These are phyloP conservation scores for Drosophila equinoxialis DNA, from an alignment of 1,140 invertebrate species.

Conservation along the genomic window DNA sequence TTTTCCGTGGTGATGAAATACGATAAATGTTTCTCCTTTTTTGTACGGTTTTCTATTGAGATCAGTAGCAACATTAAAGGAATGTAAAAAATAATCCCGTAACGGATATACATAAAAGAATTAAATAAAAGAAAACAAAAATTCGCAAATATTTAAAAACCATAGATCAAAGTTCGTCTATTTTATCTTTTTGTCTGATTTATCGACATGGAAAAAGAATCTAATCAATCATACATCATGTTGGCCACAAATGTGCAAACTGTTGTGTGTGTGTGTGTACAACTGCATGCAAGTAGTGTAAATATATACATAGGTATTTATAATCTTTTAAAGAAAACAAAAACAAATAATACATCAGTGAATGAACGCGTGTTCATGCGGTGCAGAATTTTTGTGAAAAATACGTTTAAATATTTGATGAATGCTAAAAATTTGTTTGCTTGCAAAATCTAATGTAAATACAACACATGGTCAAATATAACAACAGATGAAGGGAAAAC, in stretches of 20 bases:
- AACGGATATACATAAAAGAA: no score
- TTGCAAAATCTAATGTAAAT: conserved; percentile 61
- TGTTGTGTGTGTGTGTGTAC: conserved; percentile 14
- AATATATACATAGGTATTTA: conserved; percentile 16
- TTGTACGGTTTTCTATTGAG: no score
- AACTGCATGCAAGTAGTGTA: conserved; percentile 1
- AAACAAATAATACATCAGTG: not conserved
- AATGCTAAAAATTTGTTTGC: conserved; percentile 61
- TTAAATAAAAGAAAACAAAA: no score
- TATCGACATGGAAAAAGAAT: conserved; percentile 15
- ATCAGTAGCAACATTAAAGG: no score
- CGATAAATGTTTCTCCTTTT: no score
- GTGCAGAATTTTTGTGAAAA: conserved; percentile 30
- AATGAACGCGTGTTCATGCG: conserved; percentile 31
- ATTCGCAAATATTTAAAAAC: not conserved
- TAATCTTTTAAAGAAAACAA: not conserved
- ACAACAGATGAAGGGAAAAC: not conserved
- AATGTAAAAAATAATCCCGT: no score
- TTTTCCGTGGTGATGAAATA: no score
- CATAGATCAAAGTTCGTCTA: not conserved
- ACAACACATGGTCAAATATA: conserved; percentile 51
- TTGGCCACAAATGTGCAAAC: conserved; percentile 26
- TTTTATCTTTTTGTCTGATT: not conserved
- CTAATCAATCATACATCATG: conserved; percentile 70
- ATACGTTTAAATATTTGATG: conserved; percentile 57